phyloP scores from a whole-genome alignment of 1,140 invertebrate species.

The Adelges cooleyi region DNA sequence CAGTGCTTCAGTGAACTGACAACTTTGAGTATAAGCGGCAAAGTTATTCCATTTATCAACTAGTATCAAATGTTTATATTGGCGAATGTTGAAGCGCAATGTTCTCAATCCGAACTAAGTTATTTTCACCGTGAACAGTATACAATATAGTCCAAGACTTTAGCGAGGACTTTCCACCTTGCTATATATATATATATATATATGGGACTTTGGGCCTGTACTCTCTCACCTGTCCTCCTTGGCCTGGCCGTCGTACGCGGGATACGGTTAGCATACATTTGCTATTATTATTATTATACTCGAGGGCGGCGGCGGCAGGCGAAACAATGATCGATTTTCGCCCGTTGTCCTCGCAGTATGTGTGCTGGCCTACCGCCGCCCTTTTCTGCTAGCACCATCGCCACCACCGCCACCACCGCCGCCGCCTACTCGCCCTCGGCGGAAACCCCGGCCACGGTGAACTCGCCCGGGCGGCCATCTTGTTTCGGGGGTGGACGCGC shows the following conservation, averaged over 20 bases:
- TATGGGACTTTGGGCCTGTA: too few relatives aligned
- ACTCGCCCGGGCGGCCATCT: conserved; percentile 5
- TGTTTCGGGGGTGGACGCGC: conserved; percentile 23
- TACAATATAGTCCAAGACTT: too few relatives aligned
- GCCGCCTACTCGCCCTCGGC: neutral
- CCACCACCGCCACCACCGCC: too few relatives aligned
- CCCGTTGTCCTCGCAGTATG: conserved; percentile 5
- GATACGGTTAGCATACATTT: neutral
- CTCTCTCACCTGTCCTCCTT: neutral
- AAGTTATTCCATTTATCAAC: too few relatives aligned
- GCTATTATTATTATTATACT: neutral
- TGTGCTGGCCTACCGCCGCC: neutral
- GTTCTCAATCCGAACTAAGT: too few relatives aligned
- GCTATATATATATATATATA: too few relatives aligned
- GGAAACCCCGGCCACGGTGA: neutral
- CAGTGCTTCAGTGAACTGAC: too few relatives aligned
- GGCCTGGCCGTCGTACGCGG: neutral
- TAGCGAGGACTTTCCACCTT: too few relatives aligned
- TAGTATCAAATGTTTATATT: too few relatives aligned
- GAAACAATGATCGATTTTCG: conserved; percentile 20
- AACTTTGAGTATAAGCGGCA: too few relatives aligned
- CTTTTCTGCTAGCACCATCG: neutral
- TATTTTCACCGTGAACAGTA: too few relatives aligned
- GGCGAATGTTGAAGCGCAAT: too few relatives aligned
- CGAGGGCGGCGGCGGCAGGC: neutral